Conservation (phyloP, 2,797 vertebrate genomes). For the Pantherophis vulpinus region DNA sequence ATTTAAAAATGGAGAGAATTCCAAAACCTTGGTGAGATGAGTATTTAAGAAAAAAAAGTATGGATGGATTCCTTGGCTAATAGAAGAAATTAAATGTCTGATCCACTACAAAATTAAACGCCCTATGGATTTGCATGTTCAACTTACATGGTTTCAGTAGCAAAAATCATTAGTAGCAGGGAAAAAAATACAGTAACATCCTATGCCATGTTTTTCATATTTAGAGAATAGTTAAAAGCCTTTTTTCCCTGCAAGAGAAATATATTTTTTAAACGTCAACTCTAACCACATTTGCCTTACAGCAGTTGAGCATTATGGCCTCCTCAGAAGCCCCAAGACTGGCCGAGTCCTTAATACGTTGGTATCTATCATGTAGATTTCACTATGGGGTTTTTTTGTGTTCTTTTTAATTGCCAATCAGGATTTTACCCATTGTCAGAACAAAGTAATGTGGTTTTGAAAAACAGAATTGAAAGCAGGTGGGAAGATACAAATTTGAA, state of each 20-base stretch:
- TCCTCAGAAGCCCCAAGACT: conserved; percentile 50
- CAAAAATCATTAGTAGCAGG: conserved; percentile 38
- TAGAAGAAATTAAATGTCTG: conserved; percentile 41
- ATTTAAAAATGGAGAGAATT: conserved; percentile 14
- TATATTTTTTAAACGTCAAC: conserved; percentile 26
- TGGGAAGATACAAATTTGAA: conserved; percentile 43
- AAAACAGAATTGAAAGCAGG: conserved; percentile 55
- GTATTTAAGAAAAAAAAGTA: conserved; percentile 37
- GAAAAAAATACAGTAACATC: neutral
- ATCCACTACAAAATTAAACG: conserved; percentile 34
- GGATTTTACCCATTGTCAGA: conserved; percentile 60
- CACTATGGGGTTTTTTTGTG: conserved; percentile 2
- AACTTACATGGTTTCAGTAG: conserved; percentile 29
- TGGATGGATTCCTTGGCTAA: conserved; percentile 17
- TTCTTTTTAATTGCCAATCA: conserved; percentile 52
- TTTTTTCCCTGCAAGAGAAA: conserved; percentile 44
- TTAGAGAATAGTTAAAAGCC: conserved; percentile 45
- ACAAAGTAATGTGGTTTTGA: conserved; percentile 41
- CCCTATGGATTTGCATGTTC: conserved; percentile 42
- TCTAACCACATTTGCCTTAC: conserved; percentile 45
- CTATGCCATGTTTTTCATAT: conserved; percentile 40
- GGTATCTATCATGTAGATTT: conserved; percentile 46
- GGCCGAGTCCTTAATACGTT: conserved; percentile 52
- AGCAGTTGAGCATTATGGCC: conserved; percentile 50
- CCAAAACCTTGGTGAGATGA: neutral